Percentiles rank a stretch among this genome's conserved stretches.
These are phyloP conservation scores for Tor tambroides DNA, from an alignment of 2,113 vertebrate genomes.

Conservation along the genomic window DNA sequence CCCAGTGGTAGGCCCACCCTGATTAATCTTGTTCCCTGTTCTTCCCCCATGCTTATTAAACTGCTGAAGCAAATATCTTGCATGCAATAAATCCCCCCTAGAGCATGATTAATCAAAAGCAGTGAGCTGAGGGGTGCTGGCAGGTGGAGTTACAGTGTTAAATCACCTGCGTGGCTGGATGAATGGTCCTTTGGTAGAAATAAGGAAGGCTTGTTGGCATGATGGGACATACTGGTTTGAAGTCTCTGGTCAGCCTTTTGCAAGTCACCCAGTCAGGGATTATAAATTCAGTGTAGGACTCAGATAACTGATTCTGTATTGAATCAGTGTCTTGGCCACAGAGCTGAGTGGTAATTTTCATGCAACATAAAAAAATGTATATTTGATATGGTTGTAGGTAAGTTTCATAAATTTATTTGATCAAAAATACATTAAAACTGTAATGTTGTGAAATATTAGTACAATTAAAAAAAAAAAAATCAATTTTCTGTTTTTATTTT, in stretches of 20 bases:
- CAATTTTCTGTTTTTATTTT: too few relatives aligned
- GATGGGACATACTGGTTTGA: conserved; percentile 44
- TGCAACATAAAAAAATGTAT: background rate
- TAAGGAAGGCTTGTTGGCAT: conserved; percentile 56
- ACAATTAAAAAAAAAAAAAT: too few relatives aligned
- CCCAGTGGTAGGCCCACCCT: conserved; percentile 64
- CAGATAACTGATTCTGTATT: conserved; percentile 60
- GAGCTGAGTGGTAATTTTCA: background rate
- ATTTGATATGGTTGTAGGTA: too few relatives aligned
- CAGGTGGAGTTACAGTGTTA: conserved; percentile 75
- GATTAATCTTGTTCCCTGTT: conserved; percentile 77
- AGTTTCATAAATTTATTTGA: too few relatives aligned
- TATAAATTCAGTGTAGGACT: background rate
- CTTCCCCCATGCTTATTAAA: conserved; percentile 78
- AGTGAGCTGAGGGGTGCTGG: conserved; percentile 72
- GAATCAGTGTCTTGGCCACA: conserved; percentile 55
- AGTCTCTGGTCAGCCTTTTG: conserved; percentile 60
- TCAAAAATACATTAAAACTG: too few relatives aligned
- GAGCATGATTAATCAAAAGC: conserved; percentile 80
- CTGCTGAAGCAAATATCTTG: conserved; percentile 81
- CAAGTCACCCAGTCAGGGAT: conserved; percentile 52
- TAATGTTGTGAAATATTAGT: too few relatives aligned
- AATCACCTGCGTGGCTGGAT: conserved; percentile 76
- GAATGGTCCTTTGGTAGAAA: conserved; percentile 65
- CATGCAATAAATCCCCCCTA: conserved; percentile 79